phyloP scores from a whole-genome alignment of 2,888 invertebrate species.

The Malthinus seriepunctatus region DNA sequence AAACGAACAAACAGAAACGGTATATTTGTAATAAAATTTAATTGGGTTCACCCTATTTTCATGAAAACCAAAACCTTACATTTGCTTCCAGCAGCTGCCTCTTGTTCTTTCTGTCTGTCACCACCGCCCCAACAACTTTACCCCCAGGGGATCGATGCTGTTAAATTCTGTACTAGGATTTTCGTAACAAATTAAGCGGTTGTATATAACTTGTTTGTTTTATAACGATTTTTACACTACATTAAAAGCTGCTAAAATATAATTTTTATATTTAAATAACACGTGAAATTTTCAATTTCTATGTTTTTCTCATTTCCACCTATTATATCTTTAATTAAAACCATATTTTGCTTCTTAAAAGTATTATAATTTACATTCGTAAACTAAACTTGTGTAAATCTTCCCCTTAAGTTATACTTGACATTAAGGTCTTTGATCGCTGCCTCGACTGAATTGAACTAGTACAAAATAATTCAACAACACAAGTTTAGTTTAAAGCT shows the following conservation, averaged over 20 bases:
- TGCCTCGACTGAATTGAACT: no score
- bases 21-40: slow-evolving; percentile 25
- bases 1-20: slow-evolving; percentile 21
- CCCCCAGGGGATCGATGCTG: slow-evolving; percentile 13
- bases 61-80: slow-evolving; percentile 20
- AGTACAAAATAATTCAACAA: no score
- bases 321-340: no score
- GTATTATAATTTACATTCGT: no score
- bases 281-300: no score
- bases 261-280: not conserved
- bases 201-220: slow-evolving; percentile 3
- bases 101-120: slow-evolving; percentile 16
- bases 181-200: slow-evolving; percentile 16
- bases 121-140: slow-evolving; percentile 13
- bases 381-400: no score
- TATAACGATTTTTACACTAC: slow-evolving; percentile 3
- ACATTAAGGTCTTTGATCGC: no score
- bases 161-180: slow-evolving; percentile 13
- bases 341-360: no score
- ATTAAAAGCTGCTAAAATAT: slow-evolving; percentile 3
- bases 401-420: no score
- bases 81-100: slow-evolving; percentile 14
- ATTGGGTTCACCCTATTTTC: slow-evolving; percentile 22
- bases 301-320: no score
- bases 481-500: no score